Conservation (phyloP, 92 coral and sea anemone genomes). For the Actinernus sp. region DNA sequence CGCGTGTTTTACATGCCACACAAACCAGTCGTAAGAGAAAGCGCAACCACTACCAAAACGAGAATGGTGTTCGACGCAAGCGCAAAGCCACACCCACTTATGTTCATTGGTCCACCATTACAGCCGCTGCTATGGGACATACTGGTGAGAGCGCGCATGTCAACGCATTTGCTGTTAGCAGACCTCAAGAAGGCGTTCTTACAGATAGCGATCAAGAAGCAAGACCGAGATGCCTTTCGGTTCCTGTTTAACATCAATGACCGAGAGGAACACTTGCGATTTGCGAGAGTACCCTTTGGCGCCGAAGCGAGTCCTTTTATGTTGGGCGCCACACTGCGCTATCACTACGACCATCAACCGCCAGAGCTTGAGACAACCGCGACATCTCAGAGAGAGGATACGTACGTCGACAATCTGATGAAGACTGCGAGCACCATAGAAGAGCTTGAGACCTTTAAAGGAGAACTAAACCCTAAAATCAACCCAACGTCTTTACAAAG, state of each 20-base stretch:
- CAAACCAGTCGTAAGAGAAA: conserved; percentile 64
- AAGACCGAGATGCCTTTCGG: conserved; percentile 55
- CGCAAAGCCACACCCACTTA: conserved; percentile 54
- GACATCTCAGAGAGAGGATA: conserved; percentile 14
- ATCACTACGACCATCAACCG: conserved; percentile 20
- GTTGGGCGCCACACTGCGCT: conserved; percentile 22
- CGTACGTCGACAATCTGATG: conserved; percentile 62
- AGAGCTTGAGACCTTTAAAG: conserved; percentile 42
- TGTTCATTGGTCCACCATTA: conserved; percentile 53
- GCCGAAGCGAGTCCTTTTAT: conserved; percentile 53
- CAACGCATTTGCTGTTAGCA: conserved; percentile 36
- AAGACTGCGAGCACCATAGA: conserved; percentile 10
- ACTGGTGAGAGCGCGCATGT: conserved; percentile 62
- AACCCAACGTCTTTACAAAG: no score
- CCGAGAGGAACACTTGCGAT: conserved; percentile 40
- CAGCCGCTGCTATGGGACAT: conserved; percentile 75
- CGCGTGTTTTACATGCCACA: conserved; percentile 58
- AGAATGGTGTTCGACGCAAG: conserved; percentile 71
- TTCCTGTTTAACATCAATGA: conserved; percentile 47
- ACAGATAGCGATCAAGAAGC: conserved; percentile 31
- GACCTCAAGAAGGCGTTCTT: conserved; percentile 58
- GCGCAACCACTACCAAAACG: conserved; percentile 59
- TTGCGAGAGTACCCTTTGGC: conserved; percentile 44
- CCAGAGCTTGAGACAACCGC: conserved; percentile 7
- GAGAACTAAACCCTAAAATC: no score